Conservation (phyloP, 2,113 vertebrate species). For the Nyctereutes procyonoides region DNA sequence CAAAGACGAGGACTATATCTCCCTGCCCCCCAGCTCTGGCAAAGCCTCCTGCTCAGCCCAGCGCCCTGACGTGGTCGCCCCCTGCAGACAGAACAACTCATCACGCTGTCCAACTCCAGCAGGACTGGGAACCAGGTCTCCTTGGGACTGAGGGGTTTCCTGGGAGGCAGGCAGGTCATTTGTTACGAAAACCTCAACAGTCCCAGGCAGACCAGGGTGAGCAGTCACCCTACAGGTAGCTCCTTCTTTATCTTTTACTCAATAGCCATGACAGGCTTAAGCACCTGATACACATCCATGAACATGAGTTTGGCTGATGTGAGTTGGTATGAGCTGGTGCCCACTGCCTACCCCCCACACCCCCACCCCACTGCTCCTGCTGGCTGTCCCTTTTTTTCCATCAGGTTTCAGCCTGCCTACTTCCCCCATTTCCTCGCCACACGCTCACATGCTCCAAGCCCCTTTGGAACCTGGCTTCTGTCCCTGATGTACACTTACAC, state of each 20-base stretch:
- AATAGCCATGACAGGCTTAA: accelerated
- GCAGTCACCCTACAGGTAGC: not conserved
- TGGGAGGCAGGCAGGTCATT: not conserved
- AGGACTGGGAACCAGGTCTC: not conserved
- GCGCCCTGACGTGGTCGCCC: not conserved
- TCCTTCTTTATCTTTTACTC: not conserved
- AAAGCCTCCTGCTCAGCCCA: not conserved
- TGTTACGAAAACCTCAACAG: accelerated
- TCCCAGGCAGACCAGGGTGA: not conserved
- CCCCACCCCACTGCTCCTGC: not conserved
- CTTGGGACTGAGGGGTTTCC: not conserved
- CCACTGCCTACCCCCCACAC: accelerated
- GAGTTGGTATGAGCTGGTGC: accelerated
- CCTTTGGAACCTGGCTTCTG: not conserved
- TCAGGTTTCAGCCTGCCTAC: not conserved
- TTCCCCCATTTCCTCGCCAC: not conserved
- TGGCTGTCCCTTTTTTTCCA: not conserved
- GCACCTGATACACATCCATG: accelerated
- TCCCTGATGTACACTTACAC: not conserved
- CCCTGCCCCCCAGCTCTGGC: not conserved
- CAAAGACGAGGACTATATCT: accelerated
- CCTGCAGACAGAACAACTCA: not conserved
- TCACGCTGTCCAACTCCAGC: not conserved
- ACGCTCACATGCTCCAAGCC: not conserved
- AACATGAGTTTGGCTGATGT: not conserved